These are phyloP conservation scores for Heterotilapia buettikoferi DNA, from an alignment of 2,113 vertebrate species.

Conservation along the genomic window DNA sequence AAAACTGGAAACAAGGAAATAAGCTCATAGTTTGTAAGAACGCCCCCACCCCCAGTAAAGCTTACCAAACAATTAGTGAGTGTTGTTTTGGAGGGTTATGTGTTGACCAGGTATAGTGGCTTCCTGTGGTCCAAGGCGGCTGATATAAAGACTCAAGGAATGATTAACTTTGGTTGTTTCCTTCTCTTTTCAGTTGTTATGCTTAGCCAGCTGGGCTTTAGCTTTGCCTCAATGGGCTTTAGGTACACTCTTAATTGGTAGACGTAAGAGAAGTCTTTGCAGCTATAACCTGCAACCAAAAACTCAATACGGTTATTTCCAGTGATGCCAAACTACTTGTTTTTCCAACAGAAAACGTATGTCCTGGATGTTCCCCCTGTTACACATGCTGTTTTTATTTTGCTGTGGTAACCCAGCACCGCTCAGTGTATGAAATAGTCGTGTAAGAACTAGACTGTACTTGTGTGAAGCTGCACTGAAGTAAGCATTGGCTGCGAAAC, in stretches of 20 bases:
- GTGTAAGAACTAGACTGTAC: not conserved
- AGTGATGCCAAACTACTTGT: not conserved
- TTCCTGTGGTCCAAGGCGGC: not conserved
- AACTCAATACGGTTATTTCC: not conserved
- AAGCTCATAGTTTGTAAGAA: not conserved
- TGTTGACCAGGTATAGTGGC: not conserved
- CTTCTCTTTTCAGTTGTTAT: not conserved
- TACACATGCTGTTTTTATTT: not conserved
- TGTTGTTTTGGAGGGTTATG: not conserved
- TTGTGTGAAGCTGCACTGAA: not conserved
- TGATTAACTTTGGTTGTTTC: not conserved
- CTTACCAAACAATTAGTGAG: not conserved
- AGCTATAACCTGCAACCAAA: not conserved
- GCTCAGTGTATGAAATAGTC: not conserved
- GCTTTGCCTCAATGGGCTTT: not conserved
- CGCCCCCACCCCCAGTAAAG: not conserved
- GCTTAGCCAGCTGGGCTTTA: not conserved
- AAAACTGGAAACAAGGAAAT: not conserved
- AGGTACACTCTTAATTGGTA: not conserved
- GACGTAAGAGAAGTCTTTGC: not conserved
- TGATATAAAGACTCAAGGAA: not conserved
- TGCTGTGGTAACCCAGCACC: not conserved
- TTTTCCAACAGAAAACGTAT: not conserved
- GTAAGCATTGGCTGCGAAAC: slow-evolving; percentile 3
- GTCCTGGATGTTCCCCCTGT: not conserved